Percentiles rank a stretch among this genome's conserved stretches.
Evolutionary conservation across 2,797 vertebrate species (phyloP).

Genomic region (Otolemur crassicaudatus): DNA sequence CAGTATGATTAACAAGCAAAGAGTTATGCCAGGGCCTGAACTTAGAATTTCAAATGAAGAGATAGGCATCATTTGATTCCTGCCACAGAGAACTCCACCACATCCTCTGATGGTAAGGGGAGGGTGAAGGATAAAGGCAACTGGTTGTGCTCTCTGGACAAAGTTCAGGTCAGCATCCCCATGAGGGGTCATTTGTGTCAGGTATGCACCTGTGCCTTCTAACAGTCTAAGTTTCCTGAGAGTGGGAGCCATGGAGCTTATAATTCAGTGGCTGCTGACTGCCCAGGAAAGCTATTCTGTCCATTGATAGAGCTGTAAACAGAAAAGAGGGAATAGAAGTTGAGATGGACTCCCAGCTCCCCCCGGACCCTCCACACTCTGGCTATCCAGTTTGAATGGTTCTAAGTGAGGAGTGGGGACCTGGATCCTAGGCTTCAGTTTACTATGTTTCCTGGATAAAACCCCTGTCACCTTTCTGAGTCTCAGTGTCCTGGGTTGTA

Average conservation of each 20-base stretch:
- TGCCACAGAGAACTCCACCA: accelerated
- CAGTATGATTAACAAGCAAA: not conserved
- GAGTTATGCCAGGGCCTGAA: not conserved
- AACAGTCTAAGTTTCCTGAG: not conserved
- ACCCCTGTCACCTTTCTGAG: not conserved
- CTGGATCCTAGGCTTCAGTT: too few relatives aligned
- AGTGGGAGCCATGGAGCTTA: not conserved
- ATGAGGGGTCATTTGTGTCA: not conserved
- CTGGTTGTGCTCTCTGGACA: not conserved
- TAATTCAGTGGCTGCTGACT: too few relatives aligned
- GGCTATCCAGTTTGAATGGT: not conserved
- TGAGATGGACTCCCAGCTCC: not conserved
- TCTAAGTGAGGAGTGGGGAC: not conserved
- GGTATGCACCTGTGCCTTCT: accelerated
- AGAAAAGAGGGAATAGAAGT: not conserved
- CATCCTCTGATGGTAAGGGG: not conserved
- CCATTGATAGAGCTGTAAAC: not conserved
- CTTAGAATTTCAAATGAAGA: not conserved
- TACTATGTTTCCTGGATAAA: not conserved
- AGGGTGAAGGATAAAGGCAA: not conserved
- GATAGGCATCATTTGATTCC: not conserved
- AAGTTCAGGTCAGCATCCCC: not conserved
- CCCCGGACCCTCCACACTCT: accelerated
- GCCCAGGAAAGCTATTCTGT: not conserved
- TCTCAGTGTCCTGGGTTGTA: not conserved